These are phyloP conservation scores for Malacoraja senta DNA, from an alignment of 2,797 vertebrate genomes.

Conservation along the genomic window DNA sequence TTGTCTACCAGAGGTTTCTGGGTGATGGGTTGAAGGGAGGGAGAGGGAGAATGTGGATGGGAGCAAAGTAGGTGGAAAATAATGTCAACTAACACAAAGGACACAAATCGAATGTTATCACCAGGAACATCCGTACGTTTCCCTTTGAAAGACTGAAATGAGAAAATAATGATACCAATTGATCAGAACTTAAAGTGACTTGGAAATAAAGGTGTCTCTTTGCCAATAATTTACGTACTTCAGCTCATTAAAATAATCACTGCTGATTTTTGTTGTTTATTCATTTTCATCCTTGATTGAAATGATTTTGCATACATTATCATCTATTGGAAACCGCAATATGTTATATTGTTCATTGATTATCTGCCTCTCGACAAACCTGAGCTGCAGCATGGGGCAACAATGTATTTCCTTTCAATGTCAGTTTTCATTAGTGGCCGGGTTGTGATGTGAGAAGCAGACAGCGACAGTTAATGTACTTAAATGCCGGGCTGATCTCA, in stretches of 20 bases:
- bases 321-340: not conserved
- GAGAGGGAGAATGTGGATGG: not conserved
- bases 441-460: conserved; percentile 2
- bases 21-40: not conserved
- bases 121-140: not conserved
- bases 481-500: not conserved
- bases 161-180: not conserved
- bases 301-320: conserved; percentile 11
- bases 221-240: not conserved
- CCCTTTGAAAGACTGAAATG: not conserved
- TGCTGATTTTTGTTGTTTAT: conserved; percentile 5
- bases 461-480: conserved; percentile 26
- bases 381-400: not conserved
- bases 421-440: not conserved
- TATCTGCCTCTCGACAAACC: conserved; percentile 4
- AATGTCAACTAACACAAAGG: not conserved
- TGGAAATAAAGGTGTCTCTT: conserved; percentile 14
- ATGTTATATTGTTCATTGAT: conserved; percentile 15
- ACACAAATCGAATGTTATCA: not conserved
- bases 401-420: conserved; percentile 21
- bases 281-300: not conserved
- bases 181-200: not conserved
- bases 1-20: too few species aligned
- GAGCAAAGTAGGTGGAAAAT: not conserved
- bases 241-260: not conserved